Evolutionary conservation across 1,140 invertebrate species (phyloP).

Genomic region (Formica exsecta): DNA sequence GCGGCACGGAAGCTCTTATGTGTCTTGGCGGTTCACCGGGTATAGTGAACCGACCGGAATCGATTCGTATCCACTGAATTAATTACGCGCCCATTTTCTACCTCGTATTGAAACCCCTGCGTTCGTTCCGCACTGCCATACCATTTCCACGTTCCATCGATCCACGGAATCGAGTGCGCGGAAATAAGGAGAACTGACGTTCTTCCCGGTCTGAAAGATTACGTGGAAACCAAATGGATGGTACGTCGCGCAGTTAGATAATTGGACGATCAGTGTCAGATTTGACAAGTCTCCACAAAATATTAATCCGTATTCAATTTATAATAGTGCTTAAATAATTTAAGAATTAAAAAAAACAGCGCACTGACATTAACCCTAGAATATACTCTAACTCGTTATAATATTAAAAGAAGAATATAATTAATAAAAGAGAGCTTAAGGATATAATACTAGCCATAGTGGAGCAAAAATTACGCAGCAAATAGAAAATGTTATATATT

Average conservation of each 20-base stretch:
- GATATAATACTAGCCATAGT: background rate
- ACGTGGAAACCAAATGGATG: conserved; percentile 57
- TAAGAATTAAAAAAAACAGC: background rate
- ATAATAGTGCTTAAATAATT: conserved; percentile 4
- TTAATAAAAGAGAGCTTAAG: conserved; percentile 10
- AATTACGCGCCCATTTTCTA: conserved; percentile 78
- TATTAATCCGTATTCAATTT: conserved; percentile 41
- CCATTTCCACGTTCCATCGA: conserved; percentile 74
- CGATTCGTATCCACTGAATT: conserved; percentile 77
- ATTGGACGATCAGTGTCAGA: conserved; percentile 24
- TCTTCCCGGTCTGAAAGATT: conserved; percentile 65
- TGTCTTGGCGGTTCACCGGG: conserved; percentile 59
- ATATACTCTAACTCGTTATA: background rate
- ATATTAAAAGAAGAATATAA: conserved; percentile 16
- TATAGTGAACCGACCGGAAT: conserved; percentile 66
- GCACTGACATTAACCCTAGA: background rate
- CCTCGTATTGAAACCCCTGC: conserved; percentile 66
- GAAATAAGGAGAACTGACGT: conserved; percentile 69
- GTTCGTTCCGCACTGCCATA: conserved; percentile 10
- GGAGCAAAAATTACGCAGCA: too few relatives aligned
- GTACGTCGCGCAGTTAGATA: conserved; percentile 2
- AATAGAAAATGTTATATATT: too few relatives aligned
- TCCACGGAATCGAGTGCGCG: conserved; percentile 68
- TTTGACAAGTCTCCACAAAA: conserved; percentile 15
- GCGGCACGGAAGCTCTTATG: conserved; percentile 41